Evolutionary conservation across 2,113 vertebrate species (phyloP), one percentile per base, ranked within the genome.

Genomic region (Salvelinus sp.): DNA sequence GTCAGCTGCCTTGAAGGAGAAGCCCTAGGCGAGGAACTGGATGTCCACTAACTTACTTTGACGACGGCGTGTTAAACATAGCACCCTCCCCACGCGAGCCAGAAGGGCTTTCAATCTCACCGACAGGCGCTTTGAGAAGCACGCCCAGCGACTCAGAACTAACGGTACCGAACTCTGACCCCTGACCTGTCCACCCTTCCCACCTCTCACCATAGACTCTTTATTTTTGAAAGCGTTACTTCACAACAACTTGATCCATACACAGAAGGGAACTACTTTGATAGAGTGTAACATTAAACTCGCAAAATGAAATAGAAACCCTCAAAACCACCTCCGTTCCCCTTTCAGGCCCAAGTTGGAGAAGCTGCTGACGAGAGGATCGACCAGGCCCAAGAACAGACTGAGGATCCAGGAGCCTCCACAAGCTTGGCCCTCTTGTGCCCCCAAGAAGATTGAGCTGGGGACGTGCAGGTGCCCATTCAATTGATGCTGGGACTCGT

Each of bases 401-500:
- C 97, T n/a, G 0, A 97, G 98, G 76, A 99, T 99, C 71, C 98
- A 99, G 83, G n/a, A n/a, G 94, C 97, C 1, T 97, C 98, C 25
- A 99, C 82, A 97, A 97, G 74, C 65, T n/a, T 99, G 75, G 97
- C 97, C 22, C 93, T 99, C 9, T 98, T 99, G n/a, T 10, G 96
- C 97, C 12, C 98, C 97, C 0, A 98, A 95, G 73, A 99, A 99
- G 83, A 96, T 98, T n/a, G n/a, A n/a, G 83, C 87, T 97, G 23
- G 95, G 9, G 96, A 98, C 30, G 94, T 95, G 0, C 95, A 97
- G 23, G 94, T 98, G 72, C 98, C 97, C 0, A 91, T n/a, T 90
- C 57, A n/a, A 94, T 98, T 0, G 97, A 99, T 99, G 98, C 97
- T 99, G 97, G 98, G 97, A 99, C 84, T 99, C 96, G 0, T 99